Conservation (phyloP, 2,888 invertebrate species). For the Atethmia centrago region DNA sequence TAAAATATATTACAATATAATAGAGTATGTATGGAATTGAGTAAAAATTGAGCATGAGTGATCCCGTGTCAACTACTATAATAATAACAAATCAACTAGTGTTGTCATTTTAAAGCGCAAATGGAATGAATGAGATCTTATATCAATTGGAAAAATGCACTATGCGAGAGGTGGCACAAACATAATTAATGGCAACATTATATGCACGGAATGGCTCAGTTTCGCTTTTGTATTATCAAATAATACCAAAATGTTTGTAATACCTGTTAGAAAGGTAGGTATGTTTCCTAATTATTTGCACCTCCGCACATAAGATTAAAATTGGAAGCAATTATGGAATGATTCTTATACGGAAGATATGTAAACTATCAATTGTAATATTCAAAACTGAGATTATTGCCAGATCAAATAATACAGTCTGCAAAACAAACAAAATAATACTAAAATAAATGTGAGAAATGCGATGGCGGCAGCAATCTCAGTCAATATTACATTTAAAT, state of each 20-base stretch:
- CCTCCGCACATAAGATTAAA: constrained; percentile 46
- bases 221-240: constrained; percentile 31
- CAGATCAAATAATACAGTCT: constrained; percentile 68
- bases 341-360: constrained; percentile 79
- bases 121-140: constrained; percentile 90
- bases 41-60: constrained; percentile 72
- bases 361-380: constrained; percentile 71
- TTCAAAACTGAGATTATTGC: constrained; percentile 79
- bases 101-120: constrained; percentile 79
- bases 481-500: constrained; percentile 68
- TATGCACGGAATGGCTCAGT: constrained; percentile 27
- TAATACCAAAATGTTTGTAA: constrained; percentile 25
- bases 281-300: constrained; percentile 3
- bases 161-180: constrained; percentile 26
- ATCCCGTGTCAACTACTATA: constrained; percentile 73
- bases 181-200: constrained; percentile 35
- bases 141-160: constrained; percentile 61
- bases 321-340: constrained; percentile 87
- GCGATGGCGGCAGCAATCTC: constrained; percentile 70
- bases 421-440: constrained; percentile 62
- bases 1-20: constrained; percentile 71
- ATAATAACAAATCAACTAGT: constrained; percentile 56
- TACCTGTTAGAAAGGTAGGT: neutral
- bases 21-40: constrained; percentile 69
- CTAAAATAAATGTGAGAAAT: constrained; percentile 61